These are phyloP conservation scores for Wiebesia pumilae DNA, from an alignment of 1,140 invertebrate genomes.

Conservation along the genomic window DNA sequence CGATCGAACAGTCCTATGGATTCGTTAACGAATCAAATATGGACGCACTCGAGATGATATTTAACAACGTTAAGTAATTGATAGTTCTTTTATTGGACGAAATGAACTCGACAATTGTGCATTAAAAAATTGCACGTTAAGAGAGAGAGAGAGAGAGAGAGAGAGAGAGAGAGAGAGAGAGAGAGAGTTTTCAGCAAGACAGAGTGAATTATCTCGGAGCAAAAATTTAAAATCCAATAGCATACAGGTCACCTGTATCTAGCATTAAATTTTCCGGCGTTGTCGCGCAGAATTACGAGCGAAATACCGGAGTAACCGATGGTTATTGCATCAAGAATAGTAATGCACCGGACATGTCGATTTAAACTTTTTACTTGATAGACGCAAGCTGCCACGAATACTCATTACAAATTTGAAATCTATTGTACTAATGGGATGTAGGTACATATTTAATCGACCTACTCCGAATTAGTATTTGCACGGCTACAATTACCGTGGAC, in stretches of 20 bases:
- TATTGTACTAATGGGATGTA: no score
- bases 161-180: neutral
- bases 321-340: neutral
- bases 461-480: no score
- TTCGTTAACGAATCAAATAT: slow-evolving; percentile 10
- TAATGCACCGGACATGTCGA: neutral
- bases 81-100: slow-evolving; percentile 39
- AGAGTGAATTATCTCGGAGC: neutral
- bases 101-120: slow-evolving; percentile 6
- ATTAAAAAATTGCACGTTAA: neutral
- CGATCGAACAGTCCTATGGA: no score
- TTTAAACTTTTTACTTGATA: neutral
- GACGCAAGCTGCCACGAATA: neutral
- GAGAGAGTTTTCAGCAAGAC: neutral
- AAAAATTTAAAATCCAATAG: neutral
- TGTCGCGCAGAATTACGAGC: neutral
- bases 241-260: neutral
- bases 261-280: neutral
- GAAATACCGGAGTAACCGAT: neutral
- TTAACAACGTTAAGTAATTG: slow-evolving; percentile 31
- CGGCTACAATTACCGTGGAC: no score
- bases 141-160: neutral
- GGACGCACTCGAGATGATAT: neutral
- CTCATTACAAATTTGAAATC: neutral
- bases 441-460: no score